Evolutionary conservation across 2,797 vertebrate species (phyloP).

Genomic region (Falco peregrinus): DNA sequence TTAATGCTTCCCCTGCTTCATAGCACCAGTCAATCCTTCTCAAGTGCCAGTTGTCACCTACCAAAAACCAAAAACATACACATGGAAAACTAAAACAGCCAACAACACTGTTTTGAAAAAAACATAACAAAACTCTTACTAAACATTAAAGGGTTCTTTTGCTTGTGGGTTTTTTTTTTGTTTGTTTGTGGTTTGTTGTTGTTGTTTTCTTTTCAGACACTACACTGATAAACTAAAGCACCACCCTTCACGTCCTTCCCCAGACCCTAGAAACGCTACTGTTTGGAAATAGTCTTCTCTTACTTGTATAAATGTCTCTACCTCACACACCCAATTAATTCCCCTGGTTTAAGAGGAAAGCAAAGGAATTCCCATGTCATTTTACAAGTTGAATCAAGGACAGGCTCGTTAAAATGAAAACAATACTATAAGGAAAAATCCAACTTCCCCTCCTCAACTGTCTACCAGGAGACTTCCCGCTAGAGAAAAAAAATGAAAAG

Average conservation of each 20-base stretch:
- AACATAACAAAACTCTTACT: not conserved
- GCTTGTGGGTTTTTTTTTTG: not conserved
- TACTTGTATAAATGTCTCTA: not conserved
- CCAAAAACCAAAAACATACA: not conserved
- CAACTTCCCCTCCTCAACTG: not conserved
- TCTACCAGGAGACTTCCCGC: not conserved
- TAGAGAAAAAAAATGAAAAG: too few species aligned
- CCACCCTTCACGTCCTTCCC: not conserved
- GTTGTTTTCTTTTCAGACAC: not conserved
- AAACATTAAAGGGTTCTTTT: not conserved
- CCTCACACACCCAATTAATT: not conserved
- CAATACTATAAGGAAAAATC: not conserved
- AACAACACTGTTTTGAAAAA: not conserved
- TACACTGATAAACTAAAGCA: not conserved
- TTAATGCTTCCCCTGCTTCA: constrained; percentile 87
- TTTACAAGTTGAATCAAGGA: not conserved
- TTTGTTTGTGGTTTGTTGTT: not conserved
- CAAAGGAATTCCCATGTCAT: not conserved
- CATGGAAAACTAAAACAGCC: not conserved
- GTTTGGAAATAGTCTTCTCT: not conserved
- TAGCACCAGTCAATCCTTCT: constrained; percentile 93
- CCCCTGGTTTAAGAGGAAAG: not conserved
- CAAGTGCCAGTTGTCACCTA: constrained; percentile 91
- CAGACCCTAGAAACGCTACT: not conserved
- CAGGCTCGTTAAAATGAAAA: not conserved